A percentile compares a stretch with the other conserved stretches of the same genome.
phyloP scores from a whole-genome alignment of 2,113 vertebrate genomes.

The cat (Felis catus) region F.catus_Fca126_mat1.0 CM031414.1:111668001-111668500 shows the following conservation, averaged over 20 bases:
- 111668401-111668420: not conserved
- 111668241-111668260: conserved; percentile 27
- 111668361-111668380: not conserved
- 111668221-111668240: not conserved
- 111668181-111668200: not conserved
- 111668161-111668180: not conserved
- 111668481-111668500: not conserved
- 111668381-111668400: not conserved
- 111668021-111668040: not conserved
- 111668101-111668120: not conserved
- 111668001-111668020: not conserved
- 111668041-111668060: not conserved
- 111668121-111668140: not conserved
- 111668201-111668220: not conserved
- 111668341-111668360: not conserved
- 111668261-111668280: not conserved
- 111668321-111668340: conserved; percentile 41
- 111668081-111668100: not conserved
- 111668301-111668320: conserved; percentile 34
- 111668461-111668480: not conserved
- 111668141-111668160: not conserved
- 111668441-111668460: not conserved
- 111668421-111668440: not conserved
- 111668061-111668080: not conserved
- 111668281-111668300: not conserved